phyloP scores from a whole-genome alignment of 2,888 invertebrate species.

The Chironomus riparius region DNA sequence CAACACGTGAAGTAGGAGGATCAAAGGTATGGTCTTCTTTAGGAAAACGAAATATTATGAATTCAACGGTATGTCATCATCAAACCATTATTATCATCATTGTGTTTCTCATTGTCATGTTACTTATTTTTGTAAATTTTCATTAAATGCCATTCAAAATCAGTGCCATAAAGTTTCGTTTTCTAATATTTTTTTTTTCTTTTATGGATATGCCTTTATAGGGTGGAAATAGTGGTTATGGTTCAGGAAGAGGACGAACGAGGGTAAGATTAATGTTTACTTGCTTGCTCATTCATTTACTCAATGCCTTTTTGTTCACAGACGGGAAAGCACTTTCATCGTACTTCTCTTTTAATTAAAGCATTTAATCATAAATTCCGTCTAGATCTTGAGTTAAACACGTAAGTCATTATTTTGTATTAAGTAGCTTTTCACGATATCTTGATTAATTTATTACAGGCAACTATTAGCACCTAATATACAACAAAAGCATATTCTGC shows the following conservation, averaged over 20 bases:
- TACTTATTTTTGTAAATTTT: not conserved
- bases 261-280: conserved; percentile 45
- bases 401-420: conserved; percentile 55
- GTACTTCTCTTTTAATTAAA: conserved; percentile 91
- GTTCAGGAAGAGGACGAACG: conserved; percentile 44
- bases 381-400: conserved; percentile 90
- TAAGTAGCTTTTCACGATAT: not conserved
- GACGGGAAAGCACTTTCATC: conserved; percentile 89
- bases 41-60: conserved; percentile 40
- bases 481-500: conserved; percentile 81
- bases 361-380: conserved; percentile 95
- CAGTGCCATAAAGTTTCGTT: not conserved
- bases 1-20: conserved; percentile 81
- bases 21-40: conserved; percentile 62
- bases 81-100: conserved; percentile 29
- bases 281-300: not conserved
- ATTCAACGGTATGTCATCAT: conserved; percentile 47
- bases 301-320: conserved; percentile 41
- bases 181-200: conserved; percentile 12
- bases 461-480: conserved; percentile 90
- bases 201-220: not conserved
- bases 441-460: conserved; percentile 50
- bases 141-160: not conserved
- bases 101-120: not conserved
- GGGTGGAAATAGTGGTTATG: not conserved